phyloP scores from a whole-genome alignment of 2,113 vertebrate species.

The Megaleporinus macrocephalus region DNA sequence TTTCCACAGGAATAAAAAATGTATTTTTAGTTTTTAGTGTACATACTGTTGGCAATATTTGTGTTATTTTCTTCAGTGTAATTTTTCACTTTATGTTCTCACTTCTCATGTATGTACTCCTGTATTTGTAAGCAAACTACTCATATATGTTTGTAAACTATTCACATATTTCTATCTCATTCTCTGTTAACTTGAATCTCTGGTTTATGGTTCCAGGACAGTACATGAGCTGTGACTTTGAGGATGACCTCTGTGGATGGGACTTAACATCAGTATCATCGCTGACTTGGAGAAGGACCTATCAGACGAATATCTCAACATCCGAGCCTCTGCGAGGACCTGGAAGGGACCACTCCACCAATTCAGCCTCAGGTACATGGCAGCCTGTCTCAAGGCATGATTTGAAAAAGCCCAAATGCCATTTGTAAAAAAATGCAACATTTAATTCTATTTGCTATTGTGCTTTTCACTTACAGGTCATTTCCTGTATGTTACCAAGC shows the following conservation, averaged over 20 bases:
- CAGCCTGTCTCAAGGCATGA: background rate
- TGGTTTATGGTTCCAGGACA: slow-evolving; percentile 34
- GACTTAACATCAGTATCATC: slow-evolving; percentile 56
- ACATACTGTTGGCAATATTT: no score
- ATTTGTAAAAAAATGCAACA: background rate
- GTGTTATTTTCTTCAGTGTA: no score
- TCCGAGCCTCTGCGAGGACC: slow-evolving; percentile 65
- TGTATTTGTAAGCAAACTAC: no score
- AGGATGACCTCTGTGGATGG: slow-evolving; percentile 68
- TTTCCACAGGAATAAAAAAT: no score
- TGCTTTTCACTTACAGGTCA: slow-evolving; percentile 63
- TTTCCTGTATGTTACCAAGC: slow-evolving; percentile 79
- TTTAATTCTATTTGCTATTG: background rate
- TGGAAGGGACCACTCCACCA: slow-evolving; percentile 84
- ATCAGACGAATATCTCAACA: slow-evolving; percentile 67
- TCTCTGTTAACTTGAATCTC: background rate
- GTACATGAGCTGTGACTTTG: slow-evolving; percentile 71
- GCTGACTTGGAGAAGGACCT: slow-evolving; percentile 68
- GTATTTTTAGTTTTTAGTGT: no score
- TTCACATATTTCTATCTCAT: no score
- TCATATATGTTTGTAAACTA: no score
- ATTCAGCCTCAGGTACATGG: slow-evolving; percentile 76
- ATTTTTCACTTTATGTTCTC: no score
- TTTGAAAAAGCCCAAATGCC: background rate
- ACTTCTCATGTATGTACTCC: no score